These are phyloP conservation scores for Ooceraea biroi DNA, from an alignment of 1,140 invertebrate genomes.

Conservation along the genomic window DNA sequence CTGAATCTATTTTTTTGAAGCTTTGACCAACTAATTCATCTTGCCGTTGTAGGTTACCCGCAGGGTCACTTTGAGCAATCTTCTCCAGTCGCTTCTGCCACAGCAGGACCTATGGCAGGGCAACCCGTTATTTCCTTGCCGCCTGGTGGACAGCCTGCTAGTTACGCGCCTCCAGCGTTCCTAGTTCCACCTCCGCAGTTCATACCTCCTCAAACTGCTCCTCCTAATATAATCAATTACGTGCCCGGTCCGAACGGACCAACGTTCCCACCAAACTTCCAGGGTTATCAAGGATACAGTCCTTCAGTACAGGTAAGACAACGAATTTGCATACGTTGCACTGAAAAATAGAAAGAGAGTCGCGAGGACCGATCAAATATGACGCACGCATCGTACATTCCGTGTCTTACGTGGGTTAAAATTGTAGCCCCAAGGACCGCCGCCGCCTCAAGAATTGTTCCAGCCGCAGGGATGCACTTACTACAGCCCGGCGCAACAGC, in stretches of 20 bases:
- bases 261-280: constrained; percentile 83
- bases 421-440: constrained; percentile 79
- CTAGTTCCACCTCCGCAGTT: constrained; percentile 85
- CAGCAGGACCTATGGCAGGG: constrained; percentile 79
- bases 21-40: no score
- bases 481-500: constrained; percentile 85
- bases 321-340: not conserved
- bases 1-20: not conserved
- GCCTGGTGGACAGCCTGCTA: constrained; percentile 82
- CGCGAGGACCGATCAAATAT: not conserved
- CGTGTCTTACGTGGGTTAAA: not conserved
- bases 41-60: constrained; percentile 77
- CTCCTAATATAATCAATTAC: constrained; percentile 85
- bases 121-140: constrained; percentile 82
- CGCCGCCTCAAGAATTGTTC: constrained; percentile 87
- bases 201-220: constrained; percentile 83
- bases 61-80: constrained; percentile 82
- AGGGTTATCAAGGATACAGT: constrained; percentile 83
- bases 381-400: not conserved
- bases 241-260: constrained; percentile 83
- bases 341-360: not conserved
- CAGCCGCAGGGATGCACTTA: constrained; percentile 88
- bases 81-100: constrained; percentile 77
- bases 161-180: constrained; percentile 83
- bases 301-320: constrained; percentile 80